Evolutionary conservation across 1,140 invertebrate genomes (phyloP), one percentile per base, ranked within the genome.

Genomic region (Coptotermes formosanus): DNA sequence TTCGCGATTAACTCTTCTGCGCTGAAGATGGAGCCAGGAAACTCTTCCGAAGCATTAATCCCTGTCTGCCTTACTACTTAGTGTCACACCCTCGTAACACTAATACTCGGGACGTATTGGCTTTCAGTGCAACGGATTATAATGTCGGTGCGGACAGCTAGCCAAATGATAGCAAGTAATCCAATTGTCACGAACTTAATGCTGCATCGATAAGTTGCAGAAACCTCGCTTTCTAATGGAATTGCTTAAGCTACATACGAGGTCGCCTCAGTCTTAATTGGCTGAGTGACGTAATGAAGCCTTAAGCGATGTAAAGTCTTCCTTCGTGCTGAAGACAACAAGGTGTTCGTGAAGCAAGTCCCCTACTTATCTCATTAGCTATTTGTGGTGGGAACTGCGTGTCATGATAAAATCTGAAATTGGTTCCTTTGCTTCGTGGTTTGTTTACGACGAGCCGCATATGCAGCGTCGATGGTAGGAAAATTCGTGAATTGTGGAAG

Each of bases 201-300:
- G n/a, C 64, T 75, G 59, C 64, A 75, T 30, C 64, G 6, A 55
- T 55, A 55, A 16, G 14, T 21, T 55, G 52, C 52, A 55, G 52
- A 19, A 21, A 55, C 16, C 52, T 55, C 19, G 48, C 48, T 48
- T 48, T 48, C 48, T 64, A 64, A 64, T 64, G 59, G 59, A 64
- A 64, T 64, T 64, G 59, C 59, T 25, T 64, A 64, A 64, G 21
- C 59, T 64, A 23, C 59, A 64, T 48, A 16, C 48, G 48, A n/a
- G 59, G 59, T 64, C 59, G 59, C 21, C 21, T 19, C 64, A 75
- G 8, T n/a, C 64, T 75, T 75, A 75, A 75, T 75, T 75, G 64
- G 64, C 64, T 75, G n/a, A 75, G 64, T 75, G 64, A 75, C 64
- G 64, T 75, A 30, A 75, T 75, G 64, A 75, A 75, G 64, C 64